Evolutionary conservation across 2,797 vertebrate genomes (phyloP).

Genomic region (Eulemur albifrons): DNA sequence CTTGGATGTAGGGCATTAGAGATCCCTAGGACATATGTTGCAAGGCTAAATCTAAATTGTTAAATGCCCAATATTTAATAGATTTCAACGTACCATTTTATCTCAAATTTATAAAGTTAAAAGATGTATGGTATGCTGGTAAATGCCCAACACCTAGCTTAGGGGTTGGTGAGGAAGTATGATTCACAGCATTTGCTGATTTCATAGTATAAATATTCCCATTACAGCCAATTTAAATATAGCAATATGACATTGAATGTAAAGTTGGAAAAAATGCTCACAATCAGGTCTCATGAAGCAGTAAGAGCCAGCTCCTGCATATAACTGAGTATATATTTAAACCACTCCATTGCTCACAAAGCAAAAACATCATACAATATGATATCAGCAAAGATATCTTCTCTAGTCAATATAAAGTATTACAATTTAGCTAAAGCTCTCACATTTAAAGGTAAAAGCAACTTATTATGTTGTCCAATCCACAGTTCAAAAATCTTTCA

Average conservation of each 20-base stretch:
- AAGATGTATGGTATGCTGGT: background rate
- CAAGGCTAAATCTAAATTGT: background rate
- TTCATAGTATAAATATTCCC: background rate
- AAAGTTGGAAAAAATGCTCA: background rate
- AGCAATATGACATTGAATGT: background rate
- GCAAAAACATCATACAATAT: background rate
- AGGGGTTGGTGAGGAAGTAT: background rate
- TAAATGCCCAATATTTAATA: background rate
- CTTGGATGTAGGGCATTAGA: background rate
- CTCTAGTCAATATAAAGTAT: background rate
- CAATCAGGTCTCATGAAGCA: background rate
- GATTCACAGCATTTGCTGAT: background rate
- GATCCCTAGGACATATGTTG: background rate
- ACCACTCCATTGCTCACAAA: background rate
- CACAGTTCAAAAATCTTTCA: background rate
- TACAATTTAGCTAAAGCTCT: background rate
- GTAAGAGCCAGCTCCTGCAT: background rate
- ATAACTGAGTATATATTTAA: background rate
- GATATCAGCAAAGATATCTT: background rate
- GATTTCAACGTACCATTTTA: background rate
- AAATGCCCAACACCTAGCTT: background rate
- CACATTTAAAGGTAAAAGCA: background rate
- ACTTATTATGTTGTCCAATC: background rate
- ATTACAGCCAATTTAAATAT: background rate
- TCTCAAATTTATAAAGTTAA: background rate